Conservation (phyloP, 1,140 invertebrate genomes). For the Dendrolimus punctatus region DNA sequence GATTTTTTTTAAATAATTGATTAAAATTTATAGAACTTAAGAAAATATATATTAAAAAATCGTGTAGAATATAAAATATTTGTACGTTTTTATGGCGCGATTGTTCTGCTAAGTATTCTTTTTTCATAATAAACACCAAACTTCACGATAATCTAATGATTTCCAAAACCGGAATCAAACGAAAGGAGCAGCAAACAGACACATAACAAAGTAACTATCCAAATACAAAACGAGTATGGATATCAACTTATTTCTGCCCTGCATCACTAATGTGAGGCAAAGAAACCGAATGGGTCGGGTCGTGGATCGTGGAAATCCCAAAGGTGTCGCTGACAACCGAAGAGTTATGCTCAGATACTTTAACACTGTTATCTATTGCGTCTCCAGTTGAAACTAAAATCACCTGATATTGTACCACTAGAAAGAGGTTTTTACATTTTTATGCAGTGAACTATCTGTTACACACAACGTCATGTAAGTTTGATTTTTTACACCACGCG, state of each 20-base stretch:
- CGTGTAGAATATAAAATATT: too few species aligned
- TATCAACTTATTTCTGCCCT: background rate
- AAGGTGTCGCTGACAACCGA: slow-evolving; percentile 31
- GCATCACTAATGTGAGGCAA: background rate
- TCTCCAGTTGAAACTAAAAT: slow-evolving; percentile 13
- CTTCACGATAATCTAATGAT: too few species aligned
- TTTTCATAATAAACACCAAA: too few species aligned
- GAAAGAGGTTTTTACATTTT: slow-evolving; percentile 6
- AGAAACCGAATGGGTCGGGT: slow-evolving; percentile 3
- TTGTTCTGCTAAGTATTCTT: too few species aligned
- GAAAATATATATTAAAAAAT: too few species aligned
- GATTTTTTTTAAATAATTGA: too few species aligned
- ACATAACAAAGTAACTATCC: too few species aligned
- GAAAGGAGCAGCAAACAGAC: too few species aligned
- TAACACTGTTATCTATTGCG: slow-evolving; percentile 43
- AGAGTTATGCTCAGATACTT: slow-evolving; percentile 49
- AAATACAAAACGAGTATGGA: background rate
- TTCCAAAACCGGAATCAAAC: too few species aligned
- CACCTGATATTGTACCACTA: slow-evolving; percentile 9
- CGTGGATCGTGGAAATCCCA: slow-evolving; percentile 16
- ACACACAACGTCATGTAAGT: background rate
- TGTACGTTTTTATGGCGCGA: too few species aligned
- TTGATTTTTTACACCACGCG: too few species aligned
- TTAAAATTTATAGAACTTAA: too few species aligned
- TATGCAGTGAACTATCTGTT: background rate